Conservation (phyloP, 2,888 invertebrate species). For the Eretmocerus hayati region DNA sequence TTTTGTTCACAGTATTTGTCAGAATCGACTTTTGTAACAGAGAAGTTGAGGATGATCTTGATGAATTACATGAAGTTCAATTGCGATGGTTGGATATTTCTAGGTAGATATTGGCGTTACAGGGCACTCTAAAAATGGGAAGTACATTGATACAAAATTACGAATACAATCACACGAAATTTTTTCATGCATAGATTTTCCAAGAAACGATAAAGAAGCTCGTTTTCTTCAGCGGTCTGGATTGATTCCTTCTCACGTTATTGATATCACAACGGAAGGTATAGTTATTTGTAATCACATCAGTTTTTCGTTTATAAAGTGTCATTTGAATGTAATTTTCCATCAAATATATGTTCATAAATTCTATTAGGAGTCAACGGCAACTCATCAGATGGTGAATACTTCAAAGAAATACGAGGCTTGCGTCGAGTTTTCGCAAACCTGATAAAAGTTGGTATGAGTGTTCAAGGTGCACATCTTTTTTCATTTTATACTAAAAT, state of each 20-base stretch:
- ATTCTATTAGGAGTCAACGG: too few species aligned
- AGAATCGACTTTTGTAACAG: constrained; percentile 29
- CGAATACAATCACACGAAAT: too few species aligned
- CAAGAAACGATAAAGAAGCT: constrained; percentile 48
- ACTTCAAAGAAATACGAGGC: constrained; percentile 3
- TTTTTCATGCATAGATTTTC: constrained; percentile 41
- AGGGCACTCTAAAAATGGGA: too few species aligned
- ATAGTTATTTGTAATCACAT: too few species aligned
- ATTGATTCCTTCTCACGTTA: constrained; percentile 51
- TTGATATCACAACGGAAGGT: constrained; percentile 39
- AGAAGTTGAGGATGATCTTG: constrained; percentile 37
- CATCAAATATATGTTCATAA: too few species aligned
- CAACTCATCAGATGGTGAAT: not conserved
- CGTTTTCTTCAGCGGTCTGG: constrained; percentile 45
- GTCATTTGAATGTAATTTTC: too few species aligned
- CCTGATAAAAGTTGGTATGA: constrained; percentile 11
- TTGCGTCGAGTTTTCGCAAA: constrained; percentile 7
- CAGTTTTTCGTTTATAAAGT: too few species aligned
- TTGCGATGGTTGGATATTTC: constrained; percentile 42
- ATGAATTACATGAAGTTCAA: constrained; percentile 37
- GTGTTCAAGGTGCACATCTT: too few species aligned
- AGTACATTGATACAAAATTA: too few species aligned
- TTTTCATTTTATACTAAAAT: too few species aligned
- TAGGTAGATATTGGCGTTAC: too few species aligned
- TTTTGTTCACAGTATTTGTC: not conserved